A percentile compares a stretch with the other conserved stretches of the same genome.
These are phyloP conservation scores for Rhinoptilus africanus DNA, from an alignment of 2,113 vertebrate species.

Conservation along the genomic window DNA sequence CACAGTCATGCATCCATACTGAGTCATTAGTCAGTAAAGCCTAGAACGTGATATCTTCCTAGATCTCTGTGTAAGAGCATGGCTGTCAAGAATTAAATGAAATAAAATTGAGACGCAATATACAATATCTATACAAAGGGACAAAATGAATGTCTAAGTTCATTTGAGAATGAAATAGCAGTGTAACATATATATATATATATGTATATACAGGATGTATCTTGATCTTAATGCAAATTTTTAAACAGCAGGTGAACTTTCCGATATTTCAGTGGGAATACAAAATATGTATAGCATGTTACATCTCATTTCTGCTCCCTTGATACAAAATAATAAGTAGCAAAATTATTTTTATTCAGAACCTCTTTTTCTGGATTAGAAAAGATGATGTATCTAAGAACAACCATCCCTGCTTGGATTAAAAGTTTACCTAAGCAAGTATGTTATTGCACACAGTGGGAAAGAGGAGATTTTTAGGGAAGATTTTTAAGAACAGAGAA, in stretches of 20 bases:
- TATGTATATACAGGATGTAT: no score
- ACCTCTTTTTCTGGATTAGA: neutral
- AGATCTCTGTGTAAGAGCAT: neutral
- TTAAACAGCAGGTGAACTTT: neutral
- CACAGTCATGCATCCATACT: neutral
- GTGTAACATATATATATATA: fast-evolving
- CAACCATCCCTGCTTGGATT: neutral
- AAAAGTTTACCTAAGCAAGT: neutral
- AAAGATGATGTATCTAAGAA: neutral
- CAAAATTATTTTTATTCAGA: neutral
- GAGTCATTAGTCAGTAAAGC: neutral
- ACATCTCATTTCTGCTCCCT: neutral
- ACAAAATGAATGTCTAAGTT: neutral
- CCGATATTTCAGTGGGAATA: neutral
- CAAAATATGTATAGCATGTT: neutral
- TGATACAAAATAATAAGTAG: neutral
- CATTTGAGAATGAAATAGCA: neutral
- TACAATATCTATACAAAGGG: fast-evolving
- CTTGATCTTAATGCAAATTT: neutral
- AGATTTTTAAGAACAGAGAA: neutral
- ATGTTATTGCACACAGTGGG: fast-evolving
- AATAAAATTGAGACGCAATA: neutral
- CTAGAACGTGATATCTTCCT: neutral
- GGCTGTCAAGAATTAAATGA: neutral
- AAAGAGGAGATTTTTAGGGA: neutral